Conservation (phyloP, 2,888 invertebrate genomes). For the Lasius platythorax region DNA sequence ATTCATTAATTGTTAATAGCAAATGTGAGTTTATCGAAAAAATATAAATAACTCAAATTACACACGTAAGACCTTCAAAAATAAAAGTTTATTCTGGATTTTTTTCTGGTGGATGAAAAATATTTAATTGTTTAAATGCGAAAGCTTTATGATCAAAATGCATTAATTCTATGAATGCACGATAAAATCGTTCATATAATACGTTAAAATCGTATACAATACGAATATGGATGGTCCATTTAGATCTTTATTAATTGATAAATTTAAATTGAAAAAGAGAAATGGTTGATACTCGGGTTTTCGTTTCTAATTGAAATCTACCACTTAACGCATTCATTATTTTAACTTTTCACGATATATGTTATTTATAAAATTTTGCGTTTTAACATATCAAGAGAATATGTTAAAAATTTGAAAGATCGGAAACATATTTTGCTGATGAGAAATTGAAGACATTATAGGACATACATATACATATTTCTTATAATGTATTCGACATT, state of each 20-base stretch:
- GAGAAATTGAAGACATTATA: not conserved
- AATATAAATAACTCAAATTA: not conserved
- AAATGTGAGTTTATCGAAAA: not conserved
- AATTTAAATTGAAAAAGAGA: conserved; percentile 29
- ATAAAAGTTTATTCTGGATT: not conserved
- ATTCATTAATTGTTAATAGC: not conserved
- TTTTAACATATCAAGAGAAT: not conserved
- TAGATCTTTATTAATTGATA: conserved; percentile 30
- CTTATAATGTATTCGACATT: not conserved
- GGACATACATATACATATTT: not conserved
- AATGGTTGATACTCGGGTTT: conserved; percentile 2
- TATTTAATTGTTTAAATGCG: conserved; percentile 17
- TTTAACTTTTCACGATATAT: not conserved
- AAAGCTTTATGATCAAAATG: not conserved
- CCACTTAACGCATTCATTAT: conserved; percentile 2
- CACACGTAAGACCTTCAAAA: conserved; percentile 3
- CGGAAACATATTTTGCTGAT: not conserved
- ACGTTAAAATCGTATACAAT: conserved; percentile 5
- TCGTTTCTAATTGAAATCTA: conserved; percentile 19
- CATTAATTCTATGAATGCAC: not conserved
- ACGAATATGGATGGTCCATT: conserved; percentile 14
- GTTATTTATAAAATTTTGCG: not conserved
- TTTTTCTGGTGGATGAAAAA: not conserved
- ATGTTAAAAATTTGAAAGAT: not conserved
- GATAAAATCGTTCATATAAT: conserved; percentile 14